Conservation (phyloP, 1,140 invertebrate genomes). For the Lasioglossum baleicum region DNA sequence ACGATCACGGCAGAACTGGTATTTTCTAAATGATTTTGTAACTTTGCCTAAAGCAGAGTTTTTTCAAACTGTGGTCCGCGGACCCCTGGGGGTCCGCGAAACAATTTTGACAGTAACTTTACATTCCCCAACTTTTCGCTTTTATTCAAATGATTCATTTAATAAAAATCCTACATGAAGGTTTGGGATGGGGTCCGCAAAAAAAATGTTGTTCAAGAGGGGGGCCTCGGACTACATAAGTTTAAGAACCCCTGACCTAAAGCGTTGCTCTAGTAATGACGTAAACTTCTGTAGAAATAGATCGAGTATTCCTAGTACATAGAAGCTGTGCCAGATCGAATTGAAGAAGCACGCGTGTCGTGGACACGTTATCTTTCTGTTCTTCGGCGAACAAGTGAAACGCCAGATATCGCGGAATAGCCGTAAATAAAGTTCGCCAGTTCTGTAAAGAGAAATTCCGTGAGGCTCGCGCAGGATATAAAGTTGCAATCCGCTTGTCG, state of each 20-base stretch:
- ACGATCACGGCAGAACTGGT: neutral
- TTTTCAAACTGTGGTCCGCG: no score
- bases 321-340: conserved; percentile 13
- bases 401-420: neutral
- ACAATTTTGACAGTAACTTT: no score
- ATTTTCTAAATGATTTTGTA: neutral
- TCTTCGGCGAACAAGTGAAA: neutral
- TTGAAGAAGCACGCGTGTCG: neutral
- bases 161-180: no score
- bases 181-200: no score
- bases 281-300: conserved; percentile 10
- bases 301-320: neutral
- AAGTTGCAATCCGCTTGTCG: conserved; percentile 33
- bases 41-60: neutral
- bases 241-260: neutral
- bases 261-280: conserved; percentile 3
- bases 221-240: no score
- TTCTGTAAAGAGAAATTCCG: conserved; percentile 20
- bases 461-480: neutral
- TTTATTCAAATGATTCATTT: no score
- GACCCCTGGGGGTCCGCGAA: no score
- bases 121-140: no score
- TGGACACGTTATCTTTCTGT: neutral
- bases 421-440: conserved; percentile 2
- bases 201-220: no score